Evolutionary conservation across 2,888 invertebrate species (phyloP), one percentile per base, ranked within the genome.

Genomic region (Cataglyphis cursor): DNA sequence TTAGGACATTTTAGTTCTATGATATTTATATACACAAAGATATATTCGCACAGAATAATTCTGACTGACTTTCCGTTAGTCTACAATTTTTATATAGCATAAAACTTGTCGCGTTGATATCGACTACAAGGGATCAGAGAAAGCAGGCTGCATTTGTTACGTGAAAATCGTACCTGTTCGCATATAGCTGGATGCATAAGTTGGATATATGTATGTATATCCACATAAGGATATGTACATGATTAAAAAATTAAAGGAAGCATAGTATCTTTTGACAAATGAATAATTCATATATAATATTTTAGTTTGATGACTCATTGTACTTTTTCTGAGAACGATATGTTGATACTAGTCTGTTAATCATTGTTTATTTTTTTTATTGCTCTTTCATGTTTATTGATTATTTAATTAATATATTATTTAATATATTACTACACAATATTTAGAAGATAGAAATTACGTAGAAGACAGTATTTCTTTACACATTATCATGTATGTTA

Each of bases 121-220:
- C 44, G 18, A 44, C 44, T 35, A 59, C 59, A 21, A 59, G 44
- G n/a, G 18, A 44, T 44, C n/a, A 70, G 31, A 59, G 18, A 72
- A 44, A 44, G 12, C 35, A 35, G 12, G 41, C 57, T 35, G 57
- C 84, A 81, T 85, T 85, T 82, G 83, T 85, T 85, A 84, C 64
- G 86, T 65, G 57, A 87, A 88, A 88, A 90, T 90, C 74, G 89
- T 88, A 90, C 90, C 90, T 89, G 89, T 86, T 66, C 51, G 21
- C 38, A 70, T 70, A 70, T 57, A 59, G 15, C 57, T 80, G 86
- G 74, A 81, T 73, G 81, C 21, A 75, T 81, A 82, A 74, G 75
- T 83, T 74, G 57, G n/a, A 76, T 76, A 73, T 84, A 82, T 62
- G 81, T 78, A 41, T 28, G 24, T 66, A n/a, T 48, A 44, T 44